Percentiles rank a stretch among this genome's conserved stretches.
These are phyloP conservation scores for Desoria tigrina DNA, from an alignment of 2,888 invertebrate species.

Conservation along the genomic window DNA sequence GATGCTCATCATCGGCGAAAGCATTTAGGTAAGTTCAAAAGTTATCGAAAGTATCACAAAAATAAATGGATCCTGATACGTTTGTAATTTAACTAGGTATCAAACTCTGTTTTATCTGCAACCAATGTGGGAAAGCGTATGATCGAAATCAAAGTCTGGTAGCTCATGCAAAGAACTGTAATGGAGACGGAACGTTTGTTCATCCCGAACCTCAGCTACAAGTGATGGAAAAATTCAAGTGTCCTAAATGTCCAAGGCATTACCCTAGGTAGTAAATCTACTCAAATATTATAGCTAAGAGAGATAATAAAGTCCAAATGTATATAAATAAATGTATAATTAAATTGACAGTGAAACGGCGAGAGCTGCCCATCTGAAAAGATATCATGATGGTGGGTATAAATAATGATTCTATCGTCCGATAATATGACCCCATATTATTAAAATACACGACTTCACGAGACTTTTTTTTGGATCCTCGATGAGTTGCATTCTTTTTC, in stretches of 20 bases:
- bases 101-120: not conserved
- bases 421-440: no score
- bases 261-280: conserved; percentile 7
- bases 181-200: conserved; percentile 1
- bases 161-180: not conserved
- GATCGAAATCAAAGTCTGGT: not conserved
- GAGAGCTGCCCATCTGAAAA: not conserved
- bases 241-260: conserved; percentile 1
- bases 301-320: no score
- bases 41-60: no score
- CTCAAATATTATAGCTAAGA: no score
- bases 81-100: not conserved
- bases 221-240: conserved; percentile 3
- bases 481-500: no score
- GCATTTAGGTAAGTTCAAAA: not conserved
- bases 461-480: no score
- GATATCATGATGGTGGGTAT: not conserved
- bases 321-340: no score
- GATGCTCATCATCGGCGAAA: conserved; percentile 1
- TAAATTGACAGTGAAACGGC: conserved; percentile 3
- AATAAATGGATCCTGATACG: no score
- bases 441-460: no score
- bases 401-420: no score
- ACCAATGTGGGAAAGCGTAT: conserved; percentile 4
- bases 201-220: not conserved